phyloP scores from a whole-genome alignment of 2,888 invertebrate genomes.

The Tridacna gigas region DNA sequence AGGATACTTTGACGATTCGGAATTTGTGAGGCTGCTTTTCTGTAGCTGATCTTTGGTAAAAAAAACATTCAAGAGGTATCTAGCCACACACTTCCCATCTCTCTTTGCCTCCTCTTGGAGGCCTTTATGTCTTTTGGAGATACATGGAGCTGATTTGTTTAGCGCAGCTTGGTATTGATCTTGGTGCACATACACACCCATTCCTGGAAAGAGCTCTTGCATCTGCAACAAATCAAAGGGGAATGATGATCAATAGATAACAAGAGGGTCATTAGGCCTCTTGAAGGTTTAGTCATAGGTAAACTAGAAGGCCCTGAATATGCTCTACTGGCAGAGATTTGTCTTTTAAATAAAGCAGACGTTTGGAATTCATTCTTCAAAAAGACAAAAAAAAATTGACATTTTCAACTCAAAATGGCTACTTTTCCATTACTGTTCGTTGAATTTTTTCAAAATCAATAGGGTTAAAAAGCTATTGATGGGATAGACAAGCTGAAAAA shows the following conservation, averaged over 20 bases:
- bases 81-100: conserved; percentile 27
- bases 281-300: conserved; percentile 4
- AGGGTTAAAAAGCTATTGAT: too few relatives aligned
- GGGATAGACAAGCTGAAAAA: too few relatives aligned
- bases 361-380: too few relatives aligned
- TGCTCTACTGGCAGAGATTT: too few relatives aligned
- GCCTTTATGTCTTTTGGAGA: conserved; percentile 6
- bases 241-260: conserved; percentile 14
- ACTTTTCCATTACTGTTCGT: too few relatives aligned
- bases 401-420: too few relatives aligned
- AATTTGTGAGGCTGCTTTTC: conserved; percentile 35
- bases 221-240: conserved; percentile 29
- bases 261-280: conserved; percentile 6
- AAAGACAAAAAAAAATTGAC: too few relatives aligned
- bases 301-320: too few relatives aligned
- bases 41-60: conserved; percentile 33
- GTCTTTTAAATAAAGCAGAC: too few relatives aligned
- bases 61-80: conserved; percentile 32
- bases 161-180: conserved; percentile 33
- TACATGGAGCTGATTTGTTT: conserved; percentile 29
- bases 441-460: too few relatives aligned
- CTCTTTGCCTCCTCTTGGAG: neutral
- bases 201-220: conserved; percentile 32
- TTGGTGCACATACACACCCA: conserved; percentile 26
- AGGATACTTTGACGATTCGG: conserved; percentile 22